Conservation (phyloP, 2,888 invertebrate genomes). For the Thera britannica region DNA sequence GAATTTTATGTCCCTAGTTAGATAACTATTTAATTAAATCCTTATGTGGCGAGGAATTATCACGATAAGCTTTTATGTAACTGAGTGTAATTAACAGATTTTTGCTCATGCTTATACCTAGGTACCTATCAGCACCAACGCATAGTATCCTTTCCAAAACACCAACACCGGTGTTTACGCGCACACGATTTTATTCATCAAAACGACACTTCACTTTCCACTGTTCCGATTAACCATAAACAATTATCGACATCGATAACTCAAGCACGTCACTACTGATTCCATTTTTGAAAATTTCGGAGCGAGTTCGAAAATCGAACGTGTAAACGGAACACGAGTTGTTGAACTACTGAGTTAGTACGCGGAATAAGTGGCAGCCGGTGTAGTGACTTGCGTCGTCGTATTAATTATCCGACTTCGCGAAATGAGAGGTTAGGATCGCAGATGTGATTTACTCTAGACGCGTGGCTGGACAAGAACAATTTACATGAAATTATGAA, state of each 20-base stretch:
- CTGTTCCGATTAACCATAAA: slow-evolving; percentile 49
- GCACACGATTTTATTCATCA: slow-evolving; percentile 46
- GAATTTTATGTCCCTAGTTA: slow-evolving; percentile 6
- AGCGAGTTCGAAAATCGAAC: slow-evolving; percentile 53
- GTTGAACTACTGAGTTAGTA: slow-evolving; percentile 67
- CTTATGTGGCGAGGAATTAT: slow-evolving; percentile 13
- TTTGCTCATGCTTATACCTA: background rate
- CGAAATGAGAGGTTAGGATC: slow-evolving; percentile 17
- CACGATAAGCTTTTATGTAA: slow-evolving; percentile 16
- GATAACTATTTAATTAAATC: slow-evolving; percentile 11
- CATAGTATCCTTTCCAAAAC: slow-evolving; percentile 36
- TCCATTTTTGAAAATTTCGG: slow-evolving; percentile 47
- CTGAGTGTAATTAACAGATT: slow-evolving; percentile 11
- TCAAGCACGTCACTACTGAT: slow-evolving; percentile 39
- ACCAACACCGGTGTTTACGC: slow-evolving; percentile 40
- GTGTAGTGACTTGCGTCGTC: slow-evolving; percentile 47
- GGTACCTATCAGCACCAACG: slow-evolving; percentile 30
- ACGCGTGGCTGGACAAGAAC: background rate
- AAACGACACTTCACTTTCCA: slow-evolving; percentile 50
- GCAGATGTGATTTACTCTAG: background rate
- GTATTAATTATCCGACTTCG: slow-evolving; percentile 25
- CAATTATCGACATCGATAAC: slow-evolving; percentile 49
- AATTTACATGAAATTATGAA: background rate
- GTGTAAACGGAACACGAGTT: slow-evolving; percentile 69
- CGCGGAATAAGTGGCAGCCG: slow-evolving; percentile 51